Evolutionary conservation across 2,888 invertebrate genomes (phyloP).

Genomic region (Gortyna flavago): DNA sequence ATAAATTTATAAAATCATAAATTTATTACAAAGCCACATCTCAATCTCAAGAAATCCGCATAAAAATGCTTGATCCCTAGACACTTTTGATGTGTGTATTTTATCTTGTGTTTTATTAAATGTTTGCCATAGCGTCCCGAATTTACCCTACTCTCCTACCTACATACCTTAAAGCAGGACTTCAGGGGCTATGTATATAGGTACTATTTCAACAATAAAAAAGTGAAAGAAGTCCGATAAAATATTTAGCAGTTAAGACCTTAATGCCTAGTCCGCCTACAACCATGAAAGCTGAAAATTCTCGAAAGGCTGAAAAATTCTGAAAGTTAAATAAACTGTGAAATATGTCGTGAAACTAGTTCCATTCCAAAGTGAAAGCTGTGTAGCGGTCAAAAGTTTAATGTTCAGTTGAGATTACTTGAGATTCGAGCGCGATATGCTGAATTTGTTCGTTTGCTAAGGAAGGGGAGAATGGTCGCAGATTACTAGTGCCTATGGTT

Average conservation of each 20-base stretch:
- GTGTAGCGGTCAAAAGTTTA: slow-evolving; percentile 51
- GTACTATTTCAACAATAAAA: neutral
- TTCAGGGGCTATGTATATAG: neutral
- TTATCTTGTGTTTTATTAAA: neutral
- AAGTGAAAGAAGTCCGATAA: neutral
- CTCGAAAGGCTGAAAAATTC: slow-evolving; percentile 30
- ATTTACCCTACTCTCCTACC: neutral
- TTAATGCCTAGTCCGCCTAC: slow-evolving; percentile 1
- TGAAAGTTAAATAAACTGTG: slow-evolving; percentile 51
- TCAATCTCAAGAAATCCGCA: too few species aligned
- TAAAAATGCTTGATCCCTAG: too few species aligned
- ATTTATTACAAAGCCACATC: too few species aligned
- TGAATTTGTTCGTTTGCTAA: slow-evolving; percentile 39
- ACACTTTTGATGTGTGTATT: too few species aligned
- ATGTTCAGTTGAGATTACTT: slow-evolving; percentile 34
- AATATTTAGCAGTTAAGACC: slow-evolving; percentile 10
- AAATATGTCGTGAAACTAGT: slow-evolving; percentile 55
- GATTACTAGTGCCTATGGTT: slow-evolving; percentile 2
- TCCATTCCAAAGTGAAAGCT: slow-evolving; percentile 37
- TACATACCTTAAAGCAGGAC: neutral
- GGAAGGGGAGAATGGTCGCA: neutral
- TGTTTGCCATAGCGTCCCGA: neutral
- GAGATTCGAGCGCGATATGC: slow-evolving; percentile 36
- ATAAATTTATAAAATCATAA: too few species aligned
- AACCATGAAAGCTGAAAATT: slow-evolving; percentile 35